phyloP scores from a whole-genome alignment of 2,113 vertebrate species.

The Bothrops jararaca region DNA sequence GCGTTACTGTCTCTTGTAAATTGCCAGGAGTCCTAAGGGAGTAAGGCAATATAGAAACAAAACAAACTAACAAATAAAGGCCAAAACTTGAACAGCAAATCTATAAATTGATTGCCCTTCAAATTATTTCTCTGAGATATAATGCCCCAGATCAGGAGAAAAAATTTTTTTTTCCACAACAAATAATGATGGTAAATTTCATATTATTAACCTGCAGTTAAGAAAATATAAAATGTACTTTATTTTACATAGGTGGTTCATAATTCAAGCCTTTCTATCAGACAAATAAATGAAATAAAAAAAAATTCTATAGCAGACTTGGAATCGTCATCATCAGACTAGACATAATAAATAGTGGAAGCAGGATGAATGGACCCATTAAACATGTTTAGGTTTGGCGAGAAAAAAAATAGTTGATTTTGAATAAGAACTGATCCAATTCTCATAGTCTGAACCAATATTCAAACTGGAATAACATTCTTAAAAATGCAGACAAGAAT shows the following conservation, averaged over 20 bases:
- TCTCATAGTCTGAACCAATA: neutral
- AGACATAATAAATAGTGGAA: neutral
- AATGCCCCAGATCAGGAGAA: neutral
- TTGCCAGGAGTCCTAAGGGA: neutral
- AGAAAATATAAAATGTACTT: neutral
- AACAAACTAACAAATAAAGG: neutral
- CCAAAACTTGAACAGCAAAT: neutral
- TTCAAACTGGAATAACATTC: neutral
- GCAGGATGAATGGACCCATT: neutral
- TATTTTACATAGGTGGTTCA: neutral
- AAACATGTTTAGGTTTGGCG: neutral
- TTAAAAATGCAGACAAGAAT: neutral
- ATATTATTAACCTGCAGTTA: neutral
- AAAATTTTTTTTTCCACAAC: neutral
- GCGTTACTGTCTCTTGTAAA: neutral
- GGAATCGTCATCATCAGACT: no score
- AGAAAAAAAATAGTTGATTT: neutral
- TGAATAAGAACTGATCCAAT: neutral
- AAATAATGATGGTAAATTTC: neutral
- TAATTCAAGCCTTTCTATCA: neutral
- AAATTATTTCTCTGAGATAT: neutral
- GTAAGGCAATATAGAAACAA: neutral
- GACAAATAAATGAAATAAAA: neutral
- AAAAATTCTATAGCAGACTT: no score
- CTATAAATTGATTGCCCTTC: neutral